These are phyloP conservation scores for Zalophus californianus DNA, from an alignment of 2,797 vertebrate species.

Conservation along the genomic window DNA sequence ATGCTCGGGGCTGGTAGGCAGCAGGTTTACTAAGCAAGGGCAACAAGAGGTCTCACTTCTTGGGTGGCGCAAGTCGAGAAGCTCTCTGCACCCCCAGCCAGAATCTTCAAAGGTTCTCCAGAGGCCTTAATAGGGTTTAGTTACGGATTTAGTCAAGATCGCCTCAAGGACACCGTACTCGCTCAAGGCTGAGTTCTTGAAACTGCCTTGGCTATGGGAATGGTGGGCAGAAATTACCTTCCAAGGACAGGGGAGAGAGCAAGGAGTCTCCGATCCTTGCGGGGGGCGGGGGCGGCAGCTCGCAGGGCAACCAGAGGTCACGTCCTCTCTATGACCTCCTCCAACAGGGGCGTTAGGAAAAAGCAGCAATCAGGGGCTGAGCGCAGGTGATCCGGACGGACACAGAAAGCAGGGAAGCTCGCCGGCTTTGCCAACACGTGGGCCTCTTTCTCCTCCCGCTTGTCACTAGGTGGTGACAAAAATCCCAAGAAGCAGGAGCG, in stretches of 20 bases:
- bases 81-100: neutral
- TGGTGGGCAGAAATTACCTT: neutral
- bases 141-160: no score
- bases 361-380: neutral
- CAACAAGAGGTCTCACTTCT: neutral
- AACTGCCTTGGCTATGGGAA: neutral
- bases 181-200: neutral
- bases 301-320: neutral
- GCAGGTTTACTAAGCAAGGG: neutral
- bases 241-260: neutral
- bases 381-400: neutral
- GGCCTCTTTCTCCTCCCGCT: neutral
- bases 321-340: neutral
- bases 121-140: neutral
- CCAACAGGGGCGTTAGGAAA: neutral
- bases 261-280: neutral
- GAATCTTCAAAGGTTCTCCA: neutral
- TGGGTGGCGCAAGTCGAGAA: no score
- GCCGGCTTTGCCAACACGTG: accelerated
- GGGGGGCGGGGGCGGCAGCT: accelerated
- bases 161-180: neutral
- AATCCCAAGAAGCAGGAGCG: neutral
- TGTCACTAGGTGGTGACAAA: neutral
- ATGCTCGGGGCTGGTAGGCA: neutral
- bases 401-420: neutral